Evolutionary conservation across 1,140 invertebrate genomes (phyloP), one percentile per base, ranked within the genome.

Genomic region (Temnothorax nylanderi): DNA sequence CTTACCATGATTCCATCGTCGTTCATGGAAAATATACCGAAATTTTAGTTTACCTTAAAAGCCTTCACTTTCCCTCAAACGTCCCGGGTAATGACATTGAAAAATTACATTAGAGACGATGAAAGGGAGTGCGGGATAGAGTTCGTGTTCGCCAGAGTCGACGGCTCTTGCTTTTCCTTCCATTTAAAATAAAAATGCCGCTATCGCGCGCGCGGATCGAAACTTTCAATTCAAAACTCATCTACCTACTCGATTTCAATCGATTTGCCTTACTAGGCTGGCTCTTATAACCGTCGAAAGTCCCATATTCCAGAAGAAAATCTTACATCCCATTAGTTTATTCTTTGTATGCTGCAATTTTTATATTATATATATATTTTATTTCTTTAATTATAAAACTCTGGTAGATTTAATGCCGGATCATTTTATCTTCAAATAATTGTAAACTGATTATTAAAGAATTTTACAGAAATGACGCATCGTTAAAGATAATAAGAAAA

Each of bases 81-180:
- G 88, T 77, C 56, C 87, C 88, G 71, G 56, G 80, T 91, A 92
- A 93, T 90, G 86, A 92, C 88, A 87, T 91, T 89, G 91, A 92
- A 93, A 92, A 92, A 93, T 93, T 89, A 76, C 80, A 77, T 93
- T 93, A 92, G 86, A 85, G 87, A 80, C 85, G 90, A 88, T 92
- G 88, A 92, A 92, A 92, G 89, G 90, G 90, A 82, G 86, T 62
- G 81, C 74, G 75, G 77, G 82, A 74, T 82, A 89, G 64, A 85
- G 87, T 56, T 81, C 72, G 86, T 86, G 64, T 67, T 84, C 72
- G 58, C 75, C 71, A 60, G 86, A 44, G 75, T 84, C 69, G 47
- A 21, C 44, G 71, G n/a, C 58, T 60, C 41, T 60, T 67, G 84
- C 85, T 90, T 89, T 89, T 89, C 88, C 76, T 92, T 93, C 91